A percentile compares a stretch with the other conserved stretches of the same genome.
Evolutionary conservation across 2,888 invertebrate genomes (phyloP).

Genomic region (Rotaria macrura): DNA sequence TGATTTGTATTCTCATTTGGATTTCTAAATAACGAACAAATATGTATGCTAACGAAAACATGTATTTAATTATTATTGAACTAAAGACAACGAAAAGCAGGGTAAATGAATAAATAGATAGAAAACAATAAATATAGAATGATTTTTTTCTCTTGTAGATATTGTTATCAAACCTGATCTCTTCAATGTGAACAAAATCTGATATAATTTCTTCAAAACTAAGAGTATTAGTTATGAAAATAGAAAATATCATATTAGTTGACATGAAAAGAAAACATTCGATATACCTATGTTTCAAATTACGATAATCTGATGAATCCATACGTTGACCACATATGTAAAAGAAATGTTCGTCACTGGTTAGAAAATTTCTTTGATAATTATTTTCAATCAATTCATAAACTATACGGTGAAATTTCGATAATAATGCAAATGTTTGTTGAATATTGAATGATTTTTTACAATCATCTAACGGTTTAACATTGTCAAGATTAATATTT

Average conservation of each 20-base stretch:
- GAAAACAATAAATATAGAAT: too few species aligned
- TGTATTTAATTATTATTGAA: background rate
- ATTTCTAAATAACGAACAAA: background rate
- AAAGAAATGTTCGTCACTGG: conserved; percentile 4
- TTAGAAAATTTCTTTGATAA: background rate
- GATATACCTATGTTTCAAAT: background rate
- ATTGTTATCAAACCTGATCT: background rate
- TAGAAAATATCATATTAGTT: background rate
- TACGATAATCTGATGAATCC: background rate
- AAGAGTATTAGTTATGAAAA: background rate
- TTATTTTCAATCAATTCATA: conserved; percentile 20
- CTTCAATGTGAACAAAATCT: background rate
- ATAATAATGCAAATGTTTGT: conserved; percentile 16
- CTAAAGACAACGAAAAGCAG: background rate
- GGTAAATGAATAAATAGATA: background rate
- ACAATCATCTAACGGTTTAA: too few species aligned
- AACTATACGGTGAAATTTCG: background rate
- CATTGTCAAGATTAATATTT: background rate
- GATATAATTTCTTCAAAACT: background rate
- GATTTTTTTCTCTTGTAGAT: background rate
- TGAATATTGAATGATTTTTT: background rate
- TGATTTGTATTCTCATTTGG: background rate
- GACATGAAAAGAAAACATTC: background rate
- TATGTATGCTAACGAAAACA: too few species aligned
- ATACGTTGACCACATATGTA: background rate